These are phyloP conservation scores for Dasyurus viverrinus DNA, from an alignment of 2,113 vertebrate genomes.

Conservation along the genomic window DNA sequence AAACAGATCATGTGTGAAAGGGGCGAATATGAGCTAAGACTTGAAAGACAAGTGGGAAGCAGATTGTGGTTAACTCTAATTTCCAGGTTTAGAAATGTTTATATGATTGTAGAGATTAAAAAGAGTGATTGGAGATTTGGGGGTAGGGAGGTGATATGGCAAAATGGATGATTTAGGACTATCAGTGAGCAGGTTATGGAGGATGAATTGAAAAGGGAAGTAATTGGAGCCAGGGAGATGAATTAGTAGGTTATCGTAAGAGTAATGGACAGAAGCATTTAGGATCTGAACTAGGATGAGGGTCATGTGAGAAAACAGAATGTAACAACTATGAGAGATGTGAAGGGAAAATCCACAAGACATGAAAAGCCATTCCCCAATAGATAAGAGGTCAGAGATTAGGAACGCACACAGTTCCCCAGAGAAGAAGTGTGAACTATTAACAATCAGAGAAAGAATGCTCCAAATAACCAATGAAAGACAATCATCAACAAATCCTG, in stretches of 20 bases:
- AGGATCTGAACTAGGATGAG: background rate
- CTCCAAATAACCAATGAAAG: background rate
- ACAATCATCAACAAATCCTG: background rate
- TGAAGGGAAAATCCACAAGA: background rate
- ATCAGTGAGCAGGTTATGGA: background rate
- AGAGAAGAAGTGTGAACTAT: background rate
- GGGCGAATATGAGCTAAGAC: background rate
- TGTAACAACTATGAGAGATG: background rate
- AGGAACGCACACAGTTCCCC: background rate
- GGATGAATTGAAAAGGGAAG: background rate
- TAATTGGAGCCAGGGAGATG: background rate
- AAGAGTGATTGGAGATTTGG: background rate
- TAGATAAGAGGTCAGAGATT: background rate
- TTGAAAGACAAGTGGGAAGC: background rate
- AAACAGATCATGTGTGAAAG: background rate
- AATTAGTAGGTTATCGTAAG: background rate
- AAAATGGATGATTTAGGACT: background rate
- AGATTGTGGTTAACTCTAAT: slow-evolving; percentile 17
- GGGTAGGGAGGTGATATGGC: background rate
- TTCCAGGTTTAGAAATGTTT: background rate
- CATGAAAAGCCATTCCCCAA: background rate
- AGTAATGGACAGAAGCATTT: background rate
- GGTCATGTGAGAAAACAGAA: background rate
- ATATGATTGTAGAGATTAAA: background rate
- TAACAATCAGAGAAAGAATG: background rate